Evolutionary conservation across 2,888 invertebrate species (phyloP).

Genomic region (Hypsopygia costalis): DNA sequence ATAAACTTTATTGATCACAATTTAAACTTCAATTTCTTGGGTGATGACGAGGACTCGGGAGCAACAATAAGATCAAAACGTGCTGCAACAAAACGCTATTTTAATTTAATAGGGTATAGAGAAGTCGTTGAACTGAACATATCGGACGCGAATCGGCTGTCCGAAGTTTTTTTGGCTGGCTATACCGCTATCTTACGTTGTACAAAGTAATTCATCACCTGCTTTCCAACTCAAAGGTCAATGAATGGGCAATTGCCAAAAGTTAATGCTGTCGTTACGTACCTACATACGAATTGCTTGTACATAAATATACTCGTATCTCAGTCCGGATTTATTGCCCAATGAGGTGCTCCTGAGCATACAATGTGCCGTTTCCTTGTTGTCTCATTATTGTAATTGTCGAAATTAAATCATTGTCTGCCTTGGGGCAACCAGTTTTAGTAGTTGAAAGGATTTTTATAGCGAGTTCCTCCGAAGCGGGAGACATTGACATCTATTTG

Average conservation of each 20-base stretch:
- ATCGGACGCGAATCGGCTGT: conserved; percentile 36
- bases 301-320: not conserved
- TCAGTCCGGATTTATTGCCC: not conserved
- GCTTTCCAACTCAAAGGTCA: conserved; percentile 16
- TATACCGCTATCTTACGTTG: conserved; percentile 37
- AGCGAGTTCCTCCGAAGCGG: not conserved
- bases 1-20: conserved; percentile 34
- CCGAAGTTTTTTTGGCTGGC: conserved; percentile 40
- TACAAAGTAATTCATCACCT: conserved; percentile 19
- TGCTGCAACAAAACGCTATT: conserved; percentile 48
- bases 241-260: conserved; percentile 16
- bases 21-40: conserved; percentile 22
- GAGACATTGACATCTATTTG: not conserved
- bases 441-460: not conserved
- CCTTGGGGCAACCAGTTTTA: conserved; percentile 1
- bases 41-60: conserved; percentile 20
- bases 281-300: not conserved
- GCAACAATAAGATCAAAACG: conserved; percentile 49
- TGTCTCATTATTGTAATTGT: not conserved
- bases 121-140: conserved; percentile 44
- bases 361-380: not conserved
- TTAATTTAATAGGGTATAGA: conserved; percentile 51
- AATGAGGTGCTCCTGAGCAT: not conserved
- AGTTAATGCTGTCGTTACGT: conserved; percentile 3
- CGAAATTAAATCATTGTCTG: conserved; percentile 1